Evolutionary conservation across 2,888 invertebrate genomes (phyloP).

Genomic region (Monochamus alternatus): DNA sequence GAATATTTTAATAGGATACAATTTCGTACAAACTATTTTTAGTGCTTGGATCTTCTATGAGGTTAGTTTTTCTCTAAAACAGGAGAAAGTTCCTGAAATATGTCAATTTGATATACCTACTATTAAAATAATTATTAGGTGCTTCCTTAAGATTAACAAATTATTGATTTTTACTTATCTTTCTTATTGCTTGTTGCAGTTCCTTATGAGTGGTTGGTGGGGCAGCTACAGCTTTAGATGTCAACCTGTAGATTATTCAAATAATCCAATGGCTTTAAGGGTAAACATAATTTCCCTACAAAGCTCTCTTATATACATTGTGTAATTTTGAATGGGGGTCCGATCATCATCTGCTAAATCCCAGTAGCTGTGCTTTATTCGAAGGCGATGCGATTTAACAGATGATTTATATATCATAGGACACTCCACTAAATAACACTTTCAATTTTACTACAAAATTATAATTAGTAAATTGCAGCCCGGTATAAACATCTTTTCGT

Average conservation of each 20-base stretch:
- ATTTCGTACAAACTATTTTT: conserved; percentile 90
- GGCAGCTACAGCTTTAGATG: conserved; percentile 83
- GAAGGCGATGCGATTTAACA: no score
- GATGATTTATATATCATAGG: no score
- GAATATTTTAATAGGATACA: conserved; percentile 87
- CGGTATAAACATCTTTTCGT: no score
- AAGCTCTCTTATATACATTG: conserved; percentile 37
- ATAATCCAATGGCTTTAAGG: conserved; percentile 78
- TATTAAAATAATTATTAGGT: no score
- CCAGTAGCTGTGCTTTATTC: no score
- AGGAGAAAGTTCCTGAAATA: neutral
- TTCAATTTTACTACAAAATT: no score
- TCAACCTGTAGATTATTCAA: conserved; percentile 87
- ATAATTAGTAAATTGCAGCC: no score
- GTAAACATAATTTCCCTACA: conserved; percentile 72
- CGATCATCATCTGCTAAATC: no score
- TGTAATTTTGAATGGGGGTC: no score
- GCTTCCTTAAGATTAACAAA: neutral
- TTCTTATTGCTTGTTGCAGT: conserved; percentile 69
- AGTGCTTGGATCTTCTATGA: conserved; percentile 96
- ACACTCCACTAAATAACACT: no score
- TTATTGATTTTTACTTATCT: neutral
- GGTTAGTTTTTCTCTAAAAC: conserved; percentile 57
- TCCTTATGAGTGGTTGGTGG: conserved; percentile 78
- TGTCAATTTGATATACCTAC: neutral